Percentiles rank a stretch among this genome's conserved stretches.
Evolutionary conservation across 2,888 invertebrate genomes (phyloP).

Genomic region (Brenthis ino): DNA sequence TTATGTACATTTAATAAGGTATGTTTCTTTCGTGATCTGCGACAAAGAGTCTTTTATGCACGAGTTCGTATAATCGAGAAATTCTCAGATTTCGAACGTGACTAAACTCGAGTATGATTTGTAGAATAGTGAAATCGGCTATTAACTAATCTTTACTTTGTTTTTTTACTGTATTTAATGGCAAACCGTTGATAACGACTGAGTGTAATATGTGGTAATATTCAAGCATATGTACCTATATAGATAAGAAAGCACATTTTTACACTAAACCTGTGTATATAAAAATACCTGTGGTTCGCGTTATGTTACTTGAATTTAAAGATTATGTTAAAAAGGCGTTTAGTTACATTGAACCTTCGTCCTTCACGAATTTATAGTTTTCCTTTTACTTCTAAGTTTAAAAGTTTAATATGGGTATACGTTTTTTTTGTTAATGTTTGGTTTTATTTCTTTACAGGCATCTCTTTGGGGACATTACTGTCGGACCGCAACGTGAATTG

Average conservation of each 20-base stretch:
- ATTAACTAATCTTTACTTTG: slow-evolving; percentile 23
- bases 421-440: neutral
- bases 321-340: too few relatives aligned
- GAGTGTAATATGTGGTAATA: neutral
- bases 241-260: too few relatives aligned
- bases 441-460: slow-evolving; percentile 24
- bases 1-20: slow-evolving; percentile 17
- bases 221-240: too few relatives aligned
- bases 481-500: slow-evolving; percentile 13
- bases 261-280: too few relatives aligned
- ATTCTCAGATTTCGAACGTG: slow-evolving; percentile 48
- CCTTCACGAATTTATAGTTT: too few relatives aligned
- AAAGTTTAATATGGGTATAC: too few relatives aligned
- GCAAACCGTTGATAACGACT: neutral
- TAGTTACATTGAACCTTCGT: too few relatives aligned
- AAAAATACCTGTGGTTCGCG: neutral
- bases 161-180: slow-evolving; percentile 3
- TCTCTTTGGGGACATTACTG: neutral
- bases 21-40: slow-evolving; percentile 17
- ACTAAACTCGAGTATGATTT: slow-evolving; percentile 45
- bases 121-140: slow-evolving; percentile 42
- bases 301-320: too few relatives aligned
- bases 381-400: too few relatives aligned
- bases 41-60: slow-evolving; percentile 48
- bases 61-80: slow-evolving; percentile 46